phyloP scores from a whole-genome alignment of 2,888 invertebrate genomes.

The Escarpia spicata region DNA sequence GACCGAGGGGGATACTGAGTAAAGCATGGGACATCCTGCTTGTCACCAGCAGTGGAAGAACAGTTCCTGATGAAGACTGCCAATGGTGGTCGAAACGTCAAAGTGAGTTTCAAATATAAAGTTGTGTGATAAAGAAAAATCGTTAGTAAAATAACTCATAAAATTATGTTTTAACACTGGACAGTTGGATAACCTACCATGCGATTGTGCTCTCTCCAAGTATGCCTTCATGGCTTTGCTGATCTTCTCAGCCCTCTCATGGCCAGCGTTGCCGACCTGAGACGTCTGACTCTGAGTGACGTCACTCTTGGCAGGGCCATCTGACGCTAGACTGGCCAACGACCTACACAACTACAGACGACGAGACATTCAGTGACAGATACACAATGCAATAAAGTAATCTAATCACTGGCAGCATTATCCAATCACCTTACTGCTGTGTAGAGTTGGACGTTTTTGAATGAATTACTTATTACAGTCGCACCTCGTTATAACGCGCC shows the following conservation, averaged over 20 bases:
- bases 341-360: not conserved
- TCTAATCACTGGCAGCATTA: no score
- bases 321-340: not conserved
- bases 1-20: no score
- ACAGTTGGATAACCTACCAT: constrained; percentile 69
- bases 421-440: no score
- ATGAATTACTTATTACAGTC: no score
- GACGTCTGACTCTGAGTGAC: not conserved
- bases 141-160: not conserved
- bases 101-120: no score
- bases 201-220: constrained; percentile 81
- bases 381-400: not conserved
- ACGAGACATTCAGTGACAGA: not conserved
- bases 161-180: not conserved
- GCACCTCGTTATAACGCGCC: no score
- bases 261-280: constrained; percentile 37
- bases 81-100: no score
- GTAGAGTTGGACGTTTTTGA: no score
- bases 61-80: no score
- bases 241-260: constrained; percentile 63
- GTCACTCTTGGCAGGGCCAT: not conserved
- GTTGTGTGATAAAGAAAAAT: no score
- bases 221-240: constrained; percentile 92
- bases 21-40: no score
- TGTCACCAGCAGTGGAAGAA: no score